phyloP scores from a whole-genome alignment of 1,140 invertebrate genomes.

The Idris sp. region DNA sequence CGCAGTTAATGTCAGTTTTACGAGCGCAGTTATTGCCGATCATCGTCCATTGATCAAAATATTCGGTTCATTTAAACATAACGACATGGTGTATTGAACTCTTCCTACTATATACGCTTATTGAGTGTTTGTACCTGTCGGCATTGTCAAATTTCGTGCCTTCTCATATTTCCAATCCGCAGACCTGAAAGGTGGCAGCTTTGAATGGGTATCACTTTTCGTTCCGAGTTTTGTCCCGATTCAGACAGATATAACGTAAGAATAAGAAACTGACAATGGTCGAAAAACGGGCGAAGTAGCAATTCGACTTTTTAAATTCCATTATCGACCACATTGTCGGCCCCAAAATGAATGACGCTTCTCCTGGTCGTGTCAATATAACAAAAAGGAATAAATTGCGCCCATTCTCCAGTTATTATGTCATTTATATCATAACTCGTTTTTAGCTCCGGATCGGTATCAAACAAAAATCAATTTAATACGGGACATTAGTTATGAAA shows the following conservation, averaged over 20 bases:
- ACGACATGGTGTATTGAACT: conserved; percentile 36
- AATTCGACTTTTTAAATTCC: conserved; percentile 41
- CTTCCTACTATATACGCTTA: conserved; percentile 62
- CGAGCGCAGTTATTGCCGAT: conserved; percentile 13
- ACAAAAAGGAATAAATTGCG: conserved; percentile 37
- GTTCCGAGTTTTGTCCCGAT: conserved; percentile 58
- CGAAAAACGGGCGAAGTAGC: conserved; percentile 36
- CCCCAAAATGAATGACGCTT: conserved; percentile 10
- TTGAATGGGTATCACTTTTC: conserved; percentile 69
- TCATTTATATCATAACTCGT: conserved; percentile 36
- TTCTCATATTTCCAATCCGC: conserved; percentile 69
- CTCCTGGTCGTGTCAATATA: conserved; percentile 14
- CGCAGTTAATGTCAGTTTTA: conserved; percentile 37
- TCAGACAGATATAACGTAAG: conserved; percentile 50
- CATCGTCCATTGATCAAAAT: conserved; percentile 43
- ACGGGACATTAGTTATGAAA: conserved; percentile 16
- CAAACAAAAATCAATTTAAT: conserved; percentile 9
- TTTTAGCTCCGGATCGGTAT: conserved; percentile 17
- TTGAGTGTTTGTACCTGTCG: conserved; percentile 74
- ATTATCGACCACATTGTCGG: conserved; percentile 20
- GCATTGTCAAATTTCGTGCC: conserved; percentile 63
- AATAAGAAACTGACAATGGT: conserved; percentile 46
- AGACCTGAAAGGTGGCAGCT: conserved; percentile 59
- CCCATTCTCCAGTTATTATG: conserved; percentile 35
- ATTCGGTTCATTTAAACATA: conserved; percentile 33